Evolutionary conservation across 2,797 vertebrate genomes (phyloP), one percentile per base, ranked within the genome.

Genomic region (Thunnus albacares): DNA sequence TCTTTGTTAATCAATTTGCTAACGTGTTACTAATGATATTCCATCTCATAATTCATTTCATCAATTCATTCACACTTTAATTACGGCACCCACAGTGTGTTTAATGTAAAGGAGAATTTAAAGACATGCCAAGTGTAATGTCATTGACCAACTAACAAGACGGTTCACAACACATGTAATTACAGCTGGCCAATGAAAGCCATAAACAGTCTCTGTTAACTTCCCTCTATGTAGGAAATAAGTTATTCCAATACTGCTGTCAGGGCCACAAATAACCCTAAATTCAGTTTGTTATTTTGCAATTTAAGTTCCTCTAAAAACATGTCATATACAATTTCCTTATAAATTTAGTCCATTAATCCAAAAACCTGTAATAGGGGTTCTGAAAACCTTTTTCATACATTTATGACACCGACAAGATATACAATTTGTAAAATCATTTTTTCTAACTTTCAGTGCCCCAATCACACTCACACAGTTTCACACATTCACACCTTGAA

Each of bases 401-500:
- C 15, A 13, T 45, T 14, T 13, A 45, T 45, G 43, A 45, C 43
- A 45, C 4, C 2, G 1, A 41, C 38, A 13, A 11, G 9, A 41
- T 41, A 10, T 41, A 41, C 12, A 9, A 33, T 41, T 41, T 41
- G 12, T 41, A 45, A 45, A 17, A 18, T n/a, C 2, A 20, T n/a
- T 6, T 17, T n/a, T 51, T n/a, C 15, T 6, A 28, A 64, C 11
- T 5, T 49, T 30, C 17, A 28, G 12, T 10, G 8, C 26, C 17
- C 13, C n/a, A 24, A 22, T 57, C 18, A 28, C 20, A 28, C 20
- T 49, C 12, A 51, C 13, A 35, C 18, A n/a, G 28, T 41, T 53
- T 47, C 49, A 7, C 18, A 70, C 49, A 81, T 30, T 52, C 17
- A 66, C 53, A 67, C 66, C 18, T 38, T n/a, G 26, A 59, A 22